Conservation (phyloP, 2,888 invertebrate genomes). For the Apoderus coryli region DNA sequence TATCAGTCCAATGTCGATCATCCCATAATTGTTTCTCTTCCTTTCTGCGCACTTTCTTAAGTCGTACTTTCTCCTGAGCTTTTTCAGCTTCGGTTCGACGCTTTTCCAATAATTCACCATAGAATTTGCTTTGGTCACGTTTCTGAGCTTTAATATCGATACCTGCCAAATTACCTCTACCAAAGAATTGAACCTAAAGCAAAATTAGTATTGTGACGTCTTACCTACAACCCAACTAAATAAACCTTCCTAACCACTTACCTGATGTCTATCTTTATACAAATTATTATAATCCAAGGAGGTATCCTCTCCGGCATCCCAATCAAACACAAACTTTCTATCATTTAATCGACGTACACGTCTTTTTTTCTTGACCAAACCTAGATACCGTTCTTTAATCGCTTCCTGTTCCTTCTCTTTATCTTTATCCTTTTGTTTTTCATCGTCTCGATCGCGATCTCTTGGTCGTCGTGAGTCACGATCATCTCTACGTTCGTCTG, state of each 20-base stretch:
- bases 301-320: conserved; percentile 99
- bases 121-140: conserved; percentile 92
- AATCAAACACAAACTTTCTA: conserved; percentile 98
- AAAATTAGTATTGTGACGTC: conserved; percentile 5
- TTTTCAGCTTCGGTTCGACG: conserved; percentile 93
- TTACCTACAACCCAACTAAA: too few species aligned
- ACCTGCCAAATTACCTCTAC: conserved; percentile 93
- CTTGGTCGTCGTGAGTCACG: conserved; percentile 33
- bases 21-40: conserved; percentile 99
- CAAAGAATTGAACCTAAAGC: conserved; percentile 78
- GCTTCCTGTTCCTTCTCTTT: conserved; percentile 89
- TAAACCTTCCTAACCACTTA: conserved; percentile 8
- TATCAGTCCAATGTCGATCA: conserved; percentile 98
- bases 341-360: conserved; percentile 89
- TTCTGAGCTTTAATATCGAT: conserved; percentile 95
- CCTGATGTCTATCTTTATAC: conserved; percentile 90
- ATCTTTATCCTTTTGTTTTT: conserved; percentile 55
- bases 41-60: conserved; percentile 84
- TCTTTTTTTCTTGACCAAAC: conserved; percentile 83
- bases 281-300: conserved; percentile 93
- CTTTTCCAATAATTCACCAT: conserved; percentile 88
- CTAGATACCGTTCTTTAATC: conserved; percentile 89
- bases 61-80: conserved; percentile 83
- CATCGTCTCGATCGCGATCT: conserved; percentile 35
- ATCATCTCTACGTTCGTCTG: conserved; percentile 27